Conservation (phyloP, 2,888 invertebrate species). For the Melinaea menophilus region DNA sequence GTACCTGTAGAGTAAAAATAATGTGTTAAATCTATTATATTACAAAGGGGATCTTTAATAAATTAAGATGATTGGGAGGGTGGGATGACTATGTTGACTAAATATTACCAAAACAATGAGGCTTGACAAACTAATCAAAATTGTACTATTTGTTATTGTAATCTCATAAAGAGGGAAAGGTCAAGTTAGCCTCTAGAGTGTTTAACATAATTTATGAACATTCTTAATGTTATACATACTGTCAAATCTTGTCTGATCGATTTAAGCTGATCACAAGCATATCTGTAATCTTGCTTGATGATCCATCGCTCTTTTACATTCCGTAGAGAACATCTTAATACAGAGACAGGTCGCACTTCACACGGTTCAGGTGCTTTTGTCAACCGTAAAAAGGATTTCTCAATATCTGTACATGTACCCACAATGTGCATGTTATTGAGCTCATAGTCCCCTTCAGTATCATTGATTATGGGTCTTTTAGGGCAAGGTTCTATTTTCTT, state of each 20-base stretch:
- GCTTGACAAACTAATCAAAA: too few species aligned
- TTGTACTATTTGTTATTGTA: too few species aligned
- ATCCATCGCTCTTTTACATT: constrained; percentile 96
- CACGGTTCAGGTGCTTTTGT: constrained; percentile 96
- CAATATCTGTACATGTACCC: constrained; percentile 95
- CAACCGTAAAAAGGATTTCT: constrained; percentile 96
- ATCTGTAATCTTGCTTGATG: constrained; percentile 94
- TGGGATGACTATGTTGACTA: too few species aligned
- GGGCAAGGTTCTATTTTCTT: constrained; percentile 52
- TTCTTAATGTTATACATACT: constrained; percentile 74
- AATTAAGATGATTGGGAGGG: too few species aligned
- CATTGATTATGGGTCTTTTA: constrained; percentile 73
- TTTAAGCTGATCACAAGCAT: constrained; percentile 98
- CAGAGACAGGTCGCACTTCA: constrained; percentile 93
- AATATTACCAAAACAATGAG: too few species aligned
- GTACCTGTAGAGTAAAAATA: constrained; percentile 80
- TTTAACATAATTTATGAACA: too few species aligned
- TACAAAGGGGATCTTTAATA: neutral
- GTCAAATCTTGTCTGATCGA: constrained; percentile 99
- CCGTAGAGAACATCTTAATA: constrained; percentile 89
- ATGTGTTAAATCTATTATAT: too few species aligned
- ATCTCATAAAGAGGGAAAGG: too few species aligned
- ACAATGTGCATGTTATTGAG: constrained; percentile 93
- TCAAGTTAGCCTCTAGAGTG: too few species aligned
- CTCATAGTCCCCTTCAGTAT: constrained; percentile 85